Percentiles rank a stretch among this genome's conserved stretches.
These are phyloP conservation scores for Allolobophora icterica DNA, from an alignment of 2,888 invertebrate genomes.

Conservation along the genomic window DNA sequence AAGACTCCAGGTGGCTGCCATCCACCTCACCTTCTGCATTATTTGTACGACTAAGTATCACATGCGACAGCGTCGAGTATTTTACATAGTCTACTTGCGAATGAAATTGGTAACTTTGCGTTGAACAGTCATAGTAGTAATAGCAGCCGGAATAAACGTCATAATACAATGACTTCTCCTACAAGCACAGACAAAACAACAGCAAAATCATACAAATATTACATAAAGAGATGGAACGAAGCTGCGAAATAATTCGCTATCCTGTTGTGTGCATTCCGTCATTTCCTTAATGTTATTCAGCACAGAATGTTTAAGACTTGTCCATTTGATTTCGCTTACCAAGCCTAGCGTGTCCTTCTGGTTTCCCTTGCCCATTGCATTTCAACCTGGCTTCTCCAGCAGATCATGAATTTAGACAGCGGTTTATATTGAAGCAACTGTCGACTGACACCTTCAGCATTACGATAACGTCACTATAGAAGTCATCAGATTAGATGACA, in stretches of 20 bases:
- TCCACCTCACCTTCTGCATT: neutral
- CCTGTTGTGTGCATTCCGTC: neutral
- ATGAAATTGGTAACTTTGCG: conserved; percentile 56
- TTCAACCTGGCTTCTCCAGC: too few species aligned
- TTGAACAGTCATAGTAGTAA: conserved; percentile 80
- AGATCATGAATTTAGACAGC: too few species aligned
- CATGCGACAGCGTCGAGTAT: conserved; percentile 26
- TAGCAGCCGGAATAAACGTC: conserved; percentile 85
- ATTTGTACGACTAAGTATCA: neutral
- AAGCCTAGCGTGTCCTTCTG: too few species aligned
- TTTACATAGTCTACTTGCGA: conserved; percentile 40
- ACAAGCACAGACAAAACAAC: conserved; percentile 36
- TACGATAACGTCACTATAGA: too few species aligned
- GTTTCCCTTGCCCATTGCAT: too few species aligned
- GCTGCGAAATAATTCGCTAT: neutral
- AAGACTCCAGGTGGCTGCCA: too few species aligned
- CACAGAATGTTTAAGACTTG: too few species aligned
- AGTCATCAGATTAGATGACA: too few species aligned
- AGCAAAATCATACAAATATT: neutral
- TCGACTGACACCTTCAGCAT: too few species aligned
- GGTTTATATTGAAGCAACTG: too few species aligned
- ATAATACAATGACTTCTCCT: conserved; percentile 87
- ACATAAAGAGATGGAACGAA: neutral
- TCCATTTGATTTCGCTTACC: neutral
- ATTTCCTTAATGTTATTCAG: neutral